These are phyloP conservation scores for Drosophila pseudotalamancana DNA, from an alignment of 2,888 invertebrate genomes.

Conservation along the genomic window DNA sequence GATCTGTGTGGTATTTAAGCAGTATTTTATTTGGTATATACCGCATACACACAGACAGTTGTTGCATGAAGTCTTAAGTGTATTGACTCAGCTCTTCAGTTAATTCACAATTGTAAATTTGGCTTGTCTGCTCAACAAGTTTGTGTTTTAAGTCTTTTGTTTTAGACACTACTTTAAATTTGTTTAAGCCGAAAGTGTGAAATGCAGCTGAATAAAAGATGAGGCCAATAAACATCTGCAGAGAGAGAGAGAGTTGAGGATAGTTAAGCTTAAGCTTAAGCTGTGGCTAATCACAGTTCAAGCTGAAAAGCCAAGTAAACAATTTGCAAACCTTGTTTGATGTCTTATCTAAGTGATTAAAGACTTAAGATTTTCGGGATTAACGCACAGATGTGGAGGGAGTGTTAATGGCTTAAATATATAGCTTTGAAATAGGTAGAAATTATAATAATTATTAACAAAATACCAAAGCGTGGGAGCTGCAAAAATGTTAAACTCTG, in stretches of 20 bases:
- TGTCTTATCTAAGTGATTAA: background rate
- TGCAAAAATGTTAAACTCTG: no score
- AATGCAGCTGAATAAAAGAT: constrained; percentile 9
- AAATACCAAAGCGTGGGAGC: constrained; percentile 1
- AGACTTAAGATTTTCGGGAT: no score
- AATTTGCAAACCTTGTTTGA: background rate
- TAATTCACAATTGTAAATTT: constrained; percentile 11
- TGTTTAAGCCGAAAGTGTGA: constrained; percentile 11
- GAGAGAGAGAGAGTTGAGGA: constrained; percentile 11
- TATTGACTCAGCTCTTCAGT: constrained; percentile 22
- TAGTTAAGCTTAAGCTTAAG: background rate
- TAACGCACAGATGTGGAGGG: no score
- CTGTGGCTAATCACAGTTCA: constrained; percentile 2
- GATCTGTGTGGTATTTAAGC: constrained; percentile 34
- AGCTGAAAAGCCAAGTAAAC: background rate
- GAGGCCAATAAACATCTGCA: background rate
- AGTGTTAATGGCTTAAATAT: no score
- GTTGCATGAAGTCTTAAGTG: constrained; percentile 19
- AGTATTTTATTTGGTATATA: background rate
- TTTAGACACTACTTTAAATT: background rate
- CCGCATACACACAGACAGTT: constrained; percentile 5
- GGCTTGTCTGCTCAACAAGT: constrained; percentile 25
- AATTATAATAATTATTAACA: constrained; percentile 3
- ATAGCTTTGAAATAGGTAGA: background rate
- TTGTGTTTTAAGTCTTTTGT: constrained; percentile 66